Conservation (phyloP, 2,113 vertebrate genomes). For the Osmerus mordax region DNA sequence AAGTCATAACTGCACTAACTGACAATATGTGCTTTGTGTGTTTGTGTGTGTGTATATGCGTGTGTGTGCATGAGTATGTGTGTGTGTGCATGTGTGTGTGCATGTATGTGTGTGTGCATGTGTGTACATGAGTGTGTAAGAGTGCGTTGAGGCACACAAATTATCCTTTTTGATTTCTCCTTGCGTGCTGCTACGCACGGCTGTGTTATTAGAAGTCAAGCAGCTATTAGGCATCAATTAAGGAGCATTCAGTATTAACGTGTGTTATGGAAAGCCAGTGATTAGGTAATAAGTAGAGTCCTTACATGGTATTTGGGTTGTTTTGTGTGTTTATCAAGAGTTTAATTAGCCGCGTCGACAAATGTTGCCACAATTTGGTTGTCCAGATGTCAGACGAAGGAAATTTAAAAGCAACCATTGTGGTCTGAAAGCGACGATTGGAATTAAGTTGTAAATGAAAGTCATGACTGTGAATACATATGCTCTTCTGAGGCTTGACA, state of each 20-base stretch:
- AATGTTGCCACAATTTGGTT: not conserved
- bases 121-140: too few species aligned
- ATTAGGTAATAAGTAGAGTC: constrained; percentile 18
- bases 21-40: not conserved
- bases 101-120: constrained; percentile 39
- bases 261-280: constrained; percentile 33
- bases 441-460: too few species aligned
- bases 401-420: not conserved
- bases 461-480: too few species aligned
- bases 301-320: constrained; percentile 22
- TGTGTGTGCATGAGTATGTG: constrained; percentile 7
- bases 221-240: constrained; percentile 59
- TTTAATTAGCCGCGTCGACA: constrained; percentile 11
- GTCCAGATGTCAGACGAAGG: too few species aligned
- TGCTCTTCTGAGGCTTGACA: too few species aligned
- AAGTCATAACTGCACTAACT: not conserved
- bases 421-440: not conserved
- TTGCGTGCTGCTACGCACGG: constrained; percentile 26
- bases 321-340: constrained; percentile 27
- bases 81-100: not conserved
- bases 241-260: constrained; percentile 38
- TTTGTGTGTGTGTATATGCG: constrained; percentile 12
- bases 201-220: constrained; percentile 54
- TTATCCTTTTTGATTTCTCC: not conserved
- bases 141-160: constrained; percentile 25